phyloP scores from a whole-genome alignment of 1,140 invertebrate species.

The Ostrea denselamellosa region DNA sequence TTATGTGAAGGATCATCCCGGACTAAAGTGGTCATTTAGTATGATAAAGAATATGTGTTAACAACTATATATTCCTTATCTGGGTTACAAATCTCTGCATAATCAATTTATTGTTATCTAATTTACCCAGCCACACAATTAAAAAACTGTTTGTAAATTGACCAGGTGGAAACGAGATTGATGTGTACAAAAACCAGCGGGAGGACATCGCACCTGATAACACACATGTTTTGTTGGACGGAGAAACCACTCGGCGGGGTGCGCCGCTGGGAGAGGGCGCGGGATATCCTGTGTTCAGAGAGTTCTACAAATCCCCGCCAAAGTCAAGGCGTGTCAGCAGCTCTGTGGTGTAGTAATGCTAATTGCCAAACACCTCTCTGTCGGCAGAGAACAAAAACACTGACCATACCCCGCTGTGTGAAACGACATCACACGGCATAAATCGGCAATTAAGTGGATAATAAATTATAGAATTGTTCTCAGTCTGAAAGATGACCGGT shows the following conservation, averaged over 20 bases:
- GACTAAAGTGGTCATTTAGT: background rate
- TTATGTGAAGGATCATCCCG: background rate
- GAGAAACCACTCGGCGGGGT: background rate
- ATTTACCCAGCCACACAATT: background rate
- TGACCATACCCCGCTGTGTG: background rate
- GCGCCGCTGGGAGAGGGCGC: background rate
- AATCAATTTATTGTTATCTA: background rate
- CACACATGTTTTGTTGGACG: background rate
- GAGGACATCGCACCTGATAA: background rate
- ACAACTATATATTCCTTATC: background rate
- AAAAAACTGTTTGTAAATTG: background rate
- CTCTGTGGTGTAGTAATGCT: background rate
- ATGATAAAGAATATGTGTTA: background rate
- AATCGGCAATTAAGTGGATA: conserved; percentile 7
- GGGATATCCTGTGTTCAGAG: conserved; percentile 10
- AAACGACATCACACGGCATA: background rate
- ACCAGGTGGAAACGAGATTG: background rate
- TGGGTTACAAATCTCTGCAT: background rate
- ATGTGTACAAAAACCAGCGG: conserved; percentile 6
- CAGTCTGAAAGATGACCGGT: background rate
- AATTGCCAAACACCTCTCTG: background rate
- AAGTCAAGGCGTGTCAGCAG: conserved; percentile 21
- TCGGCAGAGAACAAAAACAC: background rate
- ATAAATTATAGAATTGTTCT: conserved; percentile 1
- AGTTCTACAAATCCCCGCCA: background rate